Conservation (phyloP, 92 coral and sea anemone species). For the Porites cylindrica region DNA sequence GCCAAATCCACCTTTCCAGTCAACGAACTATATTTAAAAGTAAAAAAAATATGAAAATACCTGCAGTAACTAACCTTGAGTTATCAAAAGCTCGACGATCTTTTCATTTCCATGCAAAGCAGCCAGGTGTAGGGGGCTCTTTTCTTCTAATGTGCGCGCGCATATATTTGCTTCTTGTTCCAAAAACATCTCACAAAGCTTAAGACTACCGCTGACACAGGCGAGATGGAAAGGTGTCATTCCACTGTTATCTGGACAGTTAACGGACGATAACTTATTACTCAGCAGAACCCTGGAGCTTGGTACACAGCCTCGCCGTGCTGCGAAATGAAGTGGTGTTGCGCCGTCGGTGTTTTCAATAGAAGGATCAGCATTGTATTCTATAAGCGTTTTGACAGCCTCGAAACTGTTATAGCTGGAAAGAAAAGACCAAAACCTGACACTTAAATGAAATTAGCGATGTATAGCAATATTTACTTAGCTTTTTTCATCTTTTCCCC, state of each 20-base stretch:
- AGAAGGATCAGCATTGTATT: constrained; percentile 58
- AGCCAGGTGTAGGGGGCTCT: constrained; percentile 56
- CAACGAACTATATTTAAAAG: too few species aligned
- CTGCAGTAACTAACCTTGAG: constrained; percentile 13
- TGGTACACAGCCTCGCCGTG: constrained; percentile 53
- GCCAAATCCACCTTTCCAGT: too few species aligned
- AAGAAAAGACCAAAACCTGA: background rate
- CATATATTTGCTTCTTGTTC: constrained; percentile 33
- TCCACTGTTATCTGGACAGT: constrained; percentile 54
- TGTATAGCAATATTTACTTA: too few species aligned
- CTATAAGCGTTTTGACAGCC: constrained; percentile 48
- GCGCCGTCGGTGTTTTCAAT: constrained; percentile 56
- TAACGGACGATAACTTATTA: constrained; percentile 20
- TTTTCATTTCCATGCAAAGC: constrained; percentile 40
- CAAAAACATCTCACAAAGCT: constrained; percentile 42
- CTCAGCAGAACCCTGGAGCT: constrained; percentile 37
- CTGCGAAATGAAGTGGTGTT: constrained; percentile 66
- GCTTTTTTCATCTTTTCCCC: too few species aligned
- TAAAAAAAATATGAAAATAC: too few species aligned
- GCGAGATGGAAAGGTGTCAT: constrained; percentile 63
- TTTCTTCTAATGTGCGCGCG: constrained; percentile 34
- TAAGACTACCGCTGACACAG: constrained; percentile 42
- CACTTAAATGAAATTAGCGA: too few species aligned
- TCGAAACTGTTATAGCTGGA: constrained; percentile 53
- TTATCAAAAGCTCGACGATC: constrained; percentile 32